These are phyloP conservation scores for Phodopus roborovskii DNA, from an alignment of 2,113 vertebrate species.

Conservation along the genomic window DNA sequence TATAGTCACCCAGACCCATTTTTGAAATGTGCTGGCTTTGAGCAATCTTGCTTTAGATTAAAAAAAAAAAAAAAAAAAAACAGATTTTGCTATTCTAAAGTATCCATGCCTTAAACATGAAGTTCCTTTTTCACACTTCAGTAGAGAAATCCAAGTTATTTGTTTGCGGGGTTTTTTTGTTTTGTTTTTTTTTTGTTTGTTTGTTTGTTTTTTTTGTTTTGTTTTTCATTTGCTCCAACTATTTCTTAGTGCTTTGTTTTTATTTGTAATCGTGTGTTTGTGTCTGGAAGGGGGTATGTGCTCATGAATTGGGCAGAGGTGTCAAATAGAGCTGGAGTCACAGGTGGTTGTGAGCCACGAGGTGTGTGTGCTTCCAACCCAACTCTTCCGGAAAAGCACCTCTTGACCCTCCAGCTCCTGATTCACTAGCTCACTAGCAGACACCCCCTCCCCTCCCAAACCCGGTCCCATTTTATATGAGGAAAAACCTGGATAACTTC, in stretches of 20 bases:
- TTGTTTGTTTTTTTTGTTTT: too few relatives aligned
- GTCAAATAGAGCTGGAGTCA: not conserved
- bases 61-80: too few relatives aligned
- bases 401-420: not conserved
- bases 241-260: not conserved
- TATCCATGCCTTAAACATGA: conserved; percentile 29
- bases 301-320: not conserved
- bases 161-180: too few relatives aligned
- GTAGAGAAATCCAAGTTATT: conserved; percentile 42
- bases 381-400: not conserved
- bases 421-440: not conserved
- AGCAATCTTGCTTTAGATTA: conserved; percentile 43
- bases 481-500: conserved; percentile 29
- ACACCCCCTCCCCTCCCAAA: not conserved
- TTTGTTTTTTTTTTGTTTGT: too few relatives aligned
- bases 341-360: not conserved
- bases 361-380: too few relatives aligned
- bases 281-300: not conserved
- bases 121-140: conserved; percentile 10
- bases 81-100: conserved; percentile 33
- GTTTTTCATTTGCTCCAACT: conserved; percentile 34
- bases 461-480: not conserved
- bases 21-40: not conserved
- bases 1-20: too few relatives aligned
- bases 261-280: not conserved